Evolutionary conservation across 2,888 invertebrate genomes (phyloP).

Genomic region (Cantharis nigra): DNA sequence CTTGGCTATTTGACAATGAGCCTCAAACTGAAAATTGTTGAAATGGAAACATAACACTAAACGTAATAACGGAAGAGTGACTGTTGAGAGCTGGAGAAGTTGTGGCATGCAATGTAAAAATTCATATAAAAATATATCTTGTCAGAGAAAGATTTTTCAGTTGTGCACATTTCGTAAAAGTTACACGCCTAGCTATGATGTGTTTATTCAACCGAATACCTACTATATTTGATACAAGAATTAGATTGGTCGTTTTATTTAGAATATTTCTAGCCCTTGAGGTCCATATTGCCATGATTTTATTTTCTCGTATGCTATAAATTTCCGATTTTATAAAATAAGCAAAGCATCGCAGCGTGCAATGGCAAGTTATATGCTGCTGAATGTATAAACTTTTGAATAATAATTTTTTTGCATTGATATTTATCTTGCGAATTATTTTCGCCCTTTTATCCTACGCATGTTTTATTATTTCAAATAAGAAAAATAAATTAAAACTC

Average conservation of each 20-base stretch:
- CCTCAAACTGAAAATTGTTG: not conserved
- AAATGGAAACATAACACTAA: not conserved
- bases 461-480: not conserved
- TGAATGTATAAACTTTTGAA: not conserved
- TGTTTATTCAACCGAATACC: constrained; percentile 21
- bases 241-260: constrained; percentile 19
- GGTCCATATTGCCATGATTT: constrained; percentile 37
- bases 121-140: constrained; percentile 21
- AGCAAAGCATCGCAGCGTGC: not conserved
- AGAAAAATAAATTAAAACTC: not conserved
- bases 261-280: constrained; percentile 37
- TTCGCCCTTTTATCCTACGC: not conserved
- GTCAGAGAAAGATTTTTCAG: constrained; percentile 9
- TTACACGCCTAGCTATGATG: constrained; percentile 18
- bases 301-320: constrained; percentile 38
- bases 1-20: not conserved
- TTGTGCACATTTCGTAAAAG: constrained; percentile 8
- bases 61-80: not conserved
- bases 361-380: not conserved
- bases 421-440: not conserved
- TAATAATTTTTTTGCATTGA: not conserved
- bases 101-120: constrained; percentile 20
- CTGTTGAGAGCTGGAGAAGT: not conserved
- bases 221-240: constrained; percentile 13
- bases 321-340: constrained; percentile 27